A percentile compares a stretch with the other conserved stretches of the same genome.
Evolutionary conservation across 2,113 vertebrate genomes (phyloP).

Genomic region (Cisticola juncidis): DNA sequence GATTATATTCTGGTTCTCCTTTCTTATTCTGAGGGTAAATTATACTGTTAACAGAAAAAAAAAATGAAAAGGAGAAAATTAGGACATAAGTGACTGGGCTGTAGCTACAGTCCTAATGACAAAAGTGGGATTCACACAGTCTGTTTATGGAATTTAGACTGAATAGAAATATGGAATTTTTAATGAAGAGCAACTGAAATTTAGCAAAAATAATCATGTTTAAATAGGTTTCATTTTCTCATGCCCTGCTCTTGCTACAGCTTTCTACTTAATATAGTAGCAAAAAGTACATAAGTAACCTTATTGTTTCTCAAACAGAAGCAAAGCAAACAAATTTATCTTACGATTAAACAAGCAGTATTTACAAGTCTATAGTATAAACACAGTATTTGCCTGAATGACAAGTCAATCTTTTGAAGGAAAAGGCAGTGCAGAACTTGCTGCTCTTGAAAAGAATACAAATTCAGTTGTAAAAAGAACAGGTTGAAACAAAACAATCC

Average conservation of each 20-base stretch:
- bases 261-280: neutral
- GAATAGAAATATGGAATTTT: neutral
- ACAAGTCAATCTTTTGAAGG: neutral
- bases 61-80: neutral
- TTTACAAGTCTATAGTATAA: neutral
- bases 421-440: neutral
- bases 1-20: slow-evolving; percentile 96
- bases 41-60: slow-evolving; percentile 78
- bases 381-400: neutral
- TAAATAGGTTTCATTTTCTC: neutral
- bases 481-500: neutral
- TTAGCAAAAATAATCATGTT: neutral
- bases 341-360: neutral
- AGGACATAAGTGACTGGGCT: neutral
- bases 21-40: slow-evolving; percentile 98
- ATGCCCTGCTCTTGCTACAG: neutral
- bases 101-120: neutral
- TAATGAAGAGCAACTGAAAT: neutral
- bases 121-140: neutral
- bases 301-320: neutral
- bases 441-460: neutral
- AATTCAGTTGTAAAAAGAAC: neutral
- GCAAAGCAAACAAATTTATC: neutral
- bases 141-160: neutral
- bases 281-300: neutral